phyloP scores from a whole-genome alignment of 1,140 invertebrate genomes.

The Catajapyx aquilonaris region DNA sequence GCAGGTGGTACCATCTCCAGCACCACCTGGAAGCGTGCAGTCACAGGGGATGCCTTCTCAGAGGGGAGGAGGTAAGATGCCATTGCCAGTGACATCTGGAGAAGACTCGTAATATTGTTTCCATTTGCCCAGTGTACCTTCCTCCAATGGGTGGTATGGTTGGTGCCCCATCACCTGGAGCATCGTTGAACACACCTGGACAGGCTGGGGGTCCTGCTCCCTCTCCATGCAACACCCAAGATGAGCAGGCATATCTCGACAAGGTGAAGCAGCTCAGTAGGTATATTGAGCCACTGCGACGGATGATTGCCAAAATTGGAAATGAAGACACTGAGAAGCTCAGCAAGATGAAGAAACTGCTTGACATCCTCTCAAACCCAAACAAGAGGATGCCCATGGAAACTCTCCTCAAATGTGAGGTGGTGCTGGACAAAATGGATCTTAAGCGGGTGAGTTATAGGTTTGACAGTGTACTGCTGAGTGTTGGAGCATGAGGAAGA shows the following conservation, averaged over 20 bases:
- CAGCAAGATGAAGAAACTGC: conserved; percentile 73
- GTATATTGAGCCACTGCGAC: conserved; percentile 74
- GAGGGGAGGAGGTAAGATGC: too few species aligned
- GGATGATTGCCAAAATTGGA: conserved; percentile 66
- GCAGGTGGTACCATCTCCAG: conserved; percentile 27
- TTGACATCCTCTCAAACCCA: conserved; percentile 76
- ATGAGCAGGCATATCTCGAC: conserved; percentile 75
- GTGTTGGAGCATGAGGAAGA: too few species aligned
- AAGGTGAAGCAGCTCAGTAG: conserved; percentile 79
- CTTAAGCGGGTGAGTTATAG: conserved; percentile 34
- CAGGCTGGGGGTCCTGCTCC: conserved; percentile 35
- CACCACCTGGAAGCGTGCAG: conserved; percentile 19
- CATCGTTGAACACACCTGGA: conserved; percentile 57
- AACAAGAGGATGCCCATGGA: conserved; percentile 68
- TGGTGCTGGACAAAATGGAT: conserved; percentile 67
- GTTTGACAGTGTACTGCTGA: too few species aligned
- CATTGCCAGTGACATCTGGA: too few species aligned
- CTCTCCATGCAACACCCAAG: conserved; percentile 40
- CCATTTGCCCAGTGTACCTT: too few species aligned
- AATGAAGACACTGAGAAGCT: conserved; percentile 73
- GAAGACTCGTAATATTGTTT: too few species aligned
- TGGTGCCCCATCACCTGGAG: conserved; percentile 45
- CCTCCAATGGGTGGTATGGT: background rate
- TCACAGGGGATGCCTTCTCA: too few species aligned
- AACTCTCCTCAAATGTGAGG: conserved; percentile 76